Percentiles rank a stretch among this genome's conserved stretches.
Evolutionary conservation across 92 coral and sea anemone species (phyloP).

Genomic region (Montipora capitata): DNA sequence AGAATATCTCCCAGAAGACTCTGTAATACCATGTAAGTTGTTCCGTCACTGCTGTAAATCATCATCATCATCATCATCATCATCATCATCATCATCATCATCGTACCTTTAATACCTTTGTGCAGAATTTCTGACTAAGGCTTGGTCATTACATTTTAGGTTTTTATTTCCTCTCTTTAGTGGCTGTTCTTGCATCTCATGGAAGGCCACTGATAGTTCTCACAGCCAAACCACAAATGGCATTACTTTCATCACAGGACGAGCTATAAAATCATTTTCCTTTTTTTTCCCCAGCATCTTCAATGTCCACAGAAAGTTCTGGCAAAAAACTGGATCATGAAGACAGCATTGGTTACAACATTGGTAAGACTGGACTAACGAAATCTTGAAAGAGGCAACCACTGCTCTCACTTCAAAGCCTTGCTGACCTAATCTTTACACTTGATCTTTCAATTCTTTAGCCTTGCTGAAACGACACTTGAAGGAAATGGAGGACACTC

Average conservation of each 20-base stretch:
- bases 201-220: too few relatives aligned
- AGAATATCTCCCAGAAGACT: slow-evolving; percentile 54
- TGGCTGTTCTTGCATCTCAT: too few relatives aligned
- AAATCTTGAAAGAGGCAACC: neutral
- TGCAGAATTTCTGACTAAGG: too few relatives aligned
- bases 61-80: too few relatives aligned
- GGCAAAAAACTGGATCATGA: neutral
- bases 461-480: slow-evolving; percentile 70
- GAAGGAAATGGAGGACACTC: slow-evolving; percentile 71
- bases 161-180: too few relatives aligned
- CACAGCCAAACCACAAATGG: too few relatives aligned
- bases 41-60: neutral
- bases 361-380: neutral
- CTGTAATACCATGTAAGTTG: slow-evolving; percentile 55
- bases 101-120: too few relatives aligned
- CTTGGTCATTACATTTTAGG: too few relatives aligned
- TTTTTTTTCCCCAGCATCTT: slow-evolving; percentile 5
- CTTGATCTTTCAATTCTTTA: slow-evolving; percentile 11
- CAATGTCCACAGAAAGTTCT: neutral
- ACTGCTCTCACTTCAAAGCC: neutral
- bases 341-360: slow-evolving; percentile 29
- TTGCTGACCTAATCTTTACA: neutral
- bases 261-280: neutral
- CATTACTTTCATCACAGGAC: too few relatives aligned
- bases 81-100: neutral